phyloP scores from a whole-genome alignment of 2,113 vertebrate genomes.

The Brienomyrus longianalis region DNA sequence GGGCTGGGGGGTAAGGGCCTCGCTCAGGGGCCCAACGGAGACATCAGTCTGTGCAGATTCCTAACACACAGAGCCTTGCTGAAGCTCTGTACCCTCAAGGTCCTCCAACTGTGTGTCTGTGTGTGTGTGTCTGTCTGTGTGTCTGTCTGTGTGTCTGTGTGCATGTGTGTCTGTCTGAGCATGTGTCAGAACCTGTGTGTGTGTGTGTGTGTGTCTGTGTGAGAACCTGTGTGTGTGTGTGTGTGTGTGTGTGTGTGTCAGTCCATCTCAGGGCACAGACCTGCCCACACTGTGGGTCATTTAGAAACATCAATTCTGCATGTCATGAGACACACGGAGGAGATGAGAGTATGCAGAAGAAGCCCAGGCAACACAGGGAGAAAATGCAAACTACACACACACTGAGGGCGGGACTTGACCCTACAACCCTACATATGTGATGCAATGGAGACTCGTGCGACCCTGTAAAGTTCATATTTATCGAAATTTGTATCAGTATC shows the following conservation, averaged over 20 bases:
- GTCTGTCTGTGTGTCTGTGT: neutral
- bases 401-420: neutral
- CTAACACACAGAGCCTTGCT: neutral
- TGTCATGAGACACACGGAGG: neutral
- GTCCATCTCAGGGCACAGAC: neutral
- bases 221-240: too few species aligned
- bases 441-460: neutral
- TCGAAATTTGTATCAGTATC: neutral
- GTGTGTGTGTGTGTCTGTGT: neutral
- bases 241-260: neutral
- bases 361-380: neutral
- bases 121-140: too few species aligned
- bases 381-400: neutral
- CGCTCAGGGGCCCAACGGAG: neutral
- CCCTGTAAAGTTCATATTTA: neutral
- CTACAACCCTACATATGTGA: neutral
- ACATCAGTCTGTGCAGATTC: neutral
- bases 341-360: neutral
- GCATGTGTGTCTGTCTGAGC: neutral
- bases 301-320: neutral
- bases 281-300: neutral
- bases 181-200: neutral
- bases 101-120: neutral
- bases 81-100: neutral
- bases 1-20: neutral